A percentile compares a stretch with the other conserved stretches of the same genome.
phyloP scores from a whole-genome alignment of 2,888 invertebrate genomes.

The Octodonta nipae region DNA sequence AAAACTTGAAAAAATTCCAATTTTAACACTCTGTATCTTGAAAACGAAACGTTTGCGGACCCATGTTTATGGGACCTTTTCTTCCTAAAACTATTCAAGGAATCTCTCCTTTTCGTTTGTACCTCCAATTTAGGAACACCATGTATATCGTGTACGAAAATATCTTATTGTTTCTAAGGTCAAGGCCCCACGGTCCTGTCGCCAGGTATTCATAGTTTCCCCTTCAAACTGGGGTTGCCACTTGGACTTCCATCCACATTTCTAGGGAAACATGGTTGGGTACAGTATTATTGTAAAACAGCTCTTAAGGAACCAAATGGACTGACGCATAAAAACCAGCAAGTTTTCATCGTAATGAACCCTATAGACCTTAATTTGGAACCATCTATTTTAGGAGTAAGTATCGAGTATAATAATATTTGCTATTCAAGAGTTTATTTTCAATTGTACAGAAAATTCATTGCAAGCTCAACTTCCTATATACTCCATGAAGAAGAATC shows the following conservation, averaged over 20 bases:
- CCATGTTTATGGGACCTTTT: too few relatives aligned
- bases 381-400: constrained; percentile 74
- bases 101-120: too few relatives aligned
- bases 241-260: constrained; percentile 84
- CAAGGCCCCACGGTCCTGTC: constrained; percentile 73
- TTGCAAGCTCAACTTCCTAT: not conserved
- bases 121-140: too few relatives aligned
- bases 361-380: constrained; percentile 86
- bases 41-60: too few relatives aligned
- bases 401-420: too few relatives aligned
- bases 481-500: not conserved
- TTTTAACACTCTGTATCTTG: too few relatives aligned
- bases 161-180: constrained; percentile 45
- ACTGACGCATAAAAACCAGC: constrained; percentile 85
- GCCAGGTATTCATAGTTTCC: constrained; percentile 88
- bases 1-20: too few relatives aligned
- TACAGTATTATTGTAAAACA: constrained; percentile 86
- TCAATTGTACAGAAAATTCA: too few relatives aligned
- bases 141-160: too few relatives aligned
- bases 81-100: too few relatives aligned
- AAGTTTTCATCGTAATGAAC: constrained; percentile 94
- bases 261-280: constrained; percentile 87
- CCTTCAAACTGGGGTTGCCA: constrained; percentile 82
- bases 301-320: constrained; percentile 79
- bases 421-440: too few relatives aligned